Conservation (phyloP, 1,140 invertebrate genomes). For the Adelges cooleyi region DNA sequence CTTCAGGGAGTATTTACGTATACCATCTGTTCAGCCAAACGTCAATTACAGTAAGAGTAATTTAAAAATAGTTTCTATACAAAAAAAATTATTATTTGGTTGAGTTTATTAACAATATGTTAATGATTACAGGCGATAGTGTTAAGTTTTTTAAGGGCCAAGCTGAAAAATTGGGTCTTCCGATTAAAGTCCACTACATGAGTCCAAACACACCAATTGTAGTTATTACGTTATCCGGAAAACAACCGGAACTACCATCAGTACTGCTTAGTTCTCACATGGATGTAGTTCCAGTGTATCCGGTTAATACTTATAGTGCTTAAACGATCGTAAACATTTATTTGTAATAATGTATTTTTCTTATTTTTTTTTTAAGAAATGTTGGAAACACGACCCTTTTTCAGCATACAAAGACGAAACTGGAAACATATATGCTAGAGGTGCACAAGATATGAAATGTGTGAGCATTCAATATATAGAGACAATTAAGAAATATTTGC, state of each 20-base stretch:
- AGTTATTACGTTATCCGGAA: constrained; percentile 71
- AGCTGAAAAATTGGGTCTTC: constrained; percentile 52
- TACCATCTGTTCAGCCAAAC: constrained; percentile 69
- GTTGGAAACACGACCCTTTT: constrained; percentile 73
- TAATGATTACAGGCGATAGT: constrained; percentile 58
- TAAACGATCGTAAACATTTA: background rate
- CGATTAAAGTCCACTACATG: constrained; percentile 45
- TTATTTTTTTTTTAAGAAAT: constrained; percentile 42
- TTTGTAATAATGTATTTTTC: background rate
- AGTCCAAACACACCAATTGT: constrained; percentile 60
- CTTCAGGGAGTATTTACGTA: constrained; percentile 66
- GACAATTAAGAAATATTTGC: constrained; percentile 55
- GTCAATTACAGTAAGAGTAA: constrained; percentile 64
- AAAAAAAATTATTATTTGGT: background rate
- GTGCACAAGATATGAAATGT: constrained; percentile 75
- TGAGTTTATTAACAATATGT: background rate
- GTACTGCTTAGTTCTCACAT: constrained; percentile 85
- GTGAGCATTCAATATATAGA: constrained; percentile 71
- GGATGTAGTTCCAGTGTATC: constrained; percentile 86
- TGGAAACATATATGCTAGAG: constrained; percentile 71
- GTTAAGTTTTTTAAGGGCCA: constrained; percentile 57
- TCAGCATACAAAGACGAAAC: constrained; percentile 59
- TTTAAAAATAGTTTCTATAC: too few relatives aligned
- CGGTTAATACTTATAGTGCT: constrained; percentile 52
- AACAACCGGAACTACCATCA: constrained; percentile 52